Evolutionary conservation across 1,140 invertebrate genomes (phyloP).

Genomic region (Maconellicoccus hirsutus): DNA sequence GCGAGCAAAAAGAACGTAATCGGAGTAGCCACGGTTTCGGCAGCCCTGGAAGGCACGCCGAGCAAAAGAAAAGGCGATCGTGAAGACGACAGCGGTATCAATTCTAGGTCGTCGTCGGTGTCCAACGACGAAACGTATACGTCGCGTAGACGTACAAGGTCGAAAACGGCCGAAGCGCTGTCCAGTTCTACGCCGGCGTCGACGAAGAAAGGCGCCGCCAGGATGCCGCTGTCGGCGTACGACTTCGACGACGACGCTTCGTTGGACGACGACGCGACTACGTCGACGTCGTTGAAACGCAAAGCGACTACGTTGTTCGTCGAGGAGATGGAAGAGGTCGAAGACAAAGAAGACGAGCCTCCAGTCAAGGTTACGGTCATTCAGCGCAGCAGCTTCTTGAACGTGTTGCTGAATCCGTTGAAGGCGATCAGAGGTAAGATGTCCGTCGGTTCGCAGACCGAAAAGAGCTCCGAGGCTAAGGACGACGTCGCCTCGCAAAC

Average conservation of each 20-base stretch:
- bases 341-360: background rate
- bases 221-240: background rate
- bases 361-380: background rate
- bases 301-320: background rate
- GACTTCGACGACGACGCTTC: slow-evolving; percentile 11
- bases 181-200: background rate
- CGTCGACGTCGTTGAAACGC: background rate
- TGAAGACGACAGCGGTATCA: slow-evolving; percentile 11
- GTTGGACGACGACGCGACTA: background rate
- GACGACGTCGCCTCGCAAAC: background rate
- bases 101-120: background rate
- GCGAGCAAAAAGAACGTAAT: background rate
- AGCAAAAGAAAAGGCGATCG: background rate
- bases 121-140: background rate
- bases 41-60: background rate
- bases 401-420: background rate
- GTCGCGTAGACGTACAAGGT: background rate
- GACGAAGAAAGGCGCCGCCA: background rate
- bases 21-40: background rate
- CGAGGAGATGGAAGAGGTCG: background rate
- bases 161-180: background rate
- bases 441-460: background rate
- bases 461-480: background rate
- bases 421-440: background rate
- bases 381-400: background rate